phyloP scores from a whole-genome alignment of 2,888 invertebrate genomes.

The Lepidochrysops patricia region DNA sequence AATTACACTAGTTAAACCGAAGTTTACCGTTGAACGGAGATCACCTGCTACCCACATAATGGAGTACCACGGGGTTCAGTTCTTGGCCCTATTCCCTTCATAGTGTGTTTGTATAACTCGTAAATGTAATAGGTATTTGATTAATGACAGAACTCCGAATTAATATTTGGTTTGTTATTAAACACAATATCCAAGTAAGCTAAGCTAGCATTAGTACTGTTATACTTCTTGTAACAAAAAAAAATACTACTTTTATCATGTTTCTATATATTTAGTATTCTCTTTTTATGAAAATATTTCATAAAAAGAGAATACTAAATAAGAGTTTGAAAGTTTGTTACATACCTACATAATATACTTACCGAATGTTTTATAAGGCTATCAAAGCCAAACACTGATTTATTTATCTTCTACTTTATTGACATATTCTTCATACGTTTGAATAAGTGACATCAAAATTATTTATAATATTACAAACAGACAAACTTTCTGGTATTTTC shows the following conservation, averaged over 20 bases:
- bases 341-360: too few relatives aligned
- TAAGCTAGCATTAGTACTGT: too few relatives aligned
- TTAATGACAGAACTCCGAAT: background rate
- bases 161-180: background rate
- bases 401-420: background rate
- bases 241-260: too few relatives aligned
- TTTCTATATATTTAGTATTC: too few relatives aligned
- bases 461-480: background rate
- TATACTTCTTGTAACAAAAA: too few relatives aligned
- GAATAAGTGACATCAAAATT: background rate
- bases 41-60: constrained; percentile 3
- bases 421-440: background rate
- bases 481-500: background rate
- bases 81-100: background rate
- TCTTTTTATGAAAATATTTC: too few relatives aligned
- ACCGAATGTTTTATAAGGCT: background rate
- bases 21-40: background rate
- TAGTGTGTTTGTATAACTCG: background rate
- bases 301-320: too few relatives aligned
- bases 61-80: background rate
- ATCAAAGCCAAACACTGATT: background rate
- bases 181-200: background rate
- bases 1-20: background rate
- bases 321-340: too few relatives aligned
- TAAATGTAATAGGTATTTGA: background rate